Conservation (phyloP, 2,113 vertebrate species). For the Noturus placidus region DNA sequence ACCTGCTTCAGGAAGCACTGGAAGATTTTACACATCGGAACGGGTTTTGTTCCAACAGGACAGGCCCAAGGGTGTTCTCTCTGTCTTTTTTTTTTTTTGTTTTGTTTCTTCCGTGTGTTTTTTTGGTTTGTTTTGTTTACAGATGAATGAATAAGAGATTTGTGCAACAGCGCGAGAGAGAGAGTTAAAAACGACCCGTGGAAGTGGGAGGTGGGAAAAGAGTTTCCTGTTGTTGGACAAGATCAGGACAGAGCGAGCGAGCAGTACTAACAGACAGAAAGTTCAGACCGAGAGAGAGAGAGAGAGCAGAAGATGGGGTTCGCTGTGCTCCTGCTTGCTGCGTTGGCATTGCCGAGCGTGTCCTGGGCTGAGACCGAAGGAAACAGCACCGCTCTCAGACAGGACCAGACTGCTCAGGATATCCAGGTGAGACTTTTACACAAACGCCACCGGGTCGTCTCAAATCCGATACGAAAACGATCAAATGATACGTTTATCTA, state of each 20-base stretch:
- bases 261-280: constrained; percentile 19
- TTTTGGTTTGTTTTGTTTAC: background rate
- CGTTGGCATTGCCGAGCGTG: constrained; percentile 63
- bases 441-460: background rate
- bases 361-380: constrained; percentile 53
- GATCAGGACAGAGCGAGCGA: constrained; percentile 25
- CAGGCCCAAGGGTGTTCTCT: background rate
- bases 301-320: constrained; percentile 65
- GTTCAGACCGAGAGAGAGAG: background rate
- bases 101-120: too few relatives aligned
- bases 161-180: background rate
- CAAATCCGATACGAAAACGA: background rate
- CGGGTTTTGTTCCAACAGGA: constrained; percentile 15
- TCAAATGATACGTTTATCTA: background rate
- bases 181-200: constrained; percentile 63
- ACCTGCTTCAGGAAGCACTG: constrained; percentile 19
- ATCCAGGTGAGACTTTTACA: background rate
- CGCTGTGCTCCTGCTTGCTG: constrained; percentile 58
- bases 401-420: background rate
- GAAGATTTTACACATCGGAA: constrained; percentile 16
- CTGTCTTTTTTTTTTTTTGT: too few relatives aligned
- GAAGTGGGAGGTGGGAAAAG: constrained; percentile 68
- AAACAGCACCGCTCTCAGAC: constrained; percentile 10
- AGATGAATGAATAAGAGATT: constrained; percentile 1
- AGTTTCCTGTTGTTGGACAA: constrained; percentile 50